These are phyloP conservation scores for Crotophaga sulcirostris DNA, from an alignment of 2,113 vertebrate genomes.

Conservation along the genomic window DNA sequence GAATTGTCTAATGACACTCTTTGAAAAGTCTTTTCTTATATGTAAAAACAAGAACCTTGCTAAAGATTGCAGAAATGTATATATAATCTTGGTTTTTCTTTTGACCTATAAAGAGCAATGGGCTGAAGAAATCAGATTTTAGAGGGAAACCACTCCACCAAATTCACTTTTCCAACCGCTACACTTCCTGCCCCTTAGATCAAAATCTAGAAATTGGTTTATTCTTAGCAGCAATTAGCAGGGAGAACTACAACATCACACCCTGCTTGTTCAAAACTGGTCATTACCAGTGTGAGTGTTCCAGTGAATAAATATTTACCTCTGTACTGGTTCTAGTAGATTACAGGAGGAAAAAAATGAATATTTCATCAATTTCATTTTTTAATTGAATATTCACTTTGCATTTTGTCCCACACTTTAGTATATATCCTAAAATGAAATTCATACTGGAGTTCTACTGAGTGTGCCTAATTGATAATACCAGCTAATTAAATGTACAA, in stretches of 20 bases:
- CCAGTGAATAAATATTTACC: not conserved
- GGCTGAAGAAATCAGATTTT: not conserved
- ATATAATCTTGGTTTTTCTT: not conserved
- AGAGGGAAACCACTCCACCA: not conserved
- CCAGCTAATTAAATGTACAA: slow-evolving; percentile 8
- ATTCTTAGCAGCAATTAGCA: not conserved
- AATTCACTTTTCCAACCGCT: not conserved
- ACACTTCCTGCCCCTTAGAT: not conserved
- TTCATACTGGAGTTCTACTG: not conserved
- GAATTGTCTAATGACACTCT: not conserved
- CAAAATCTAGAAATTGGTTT: not conserved
- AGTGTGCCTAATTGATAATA: slow-evolving; percentile 31
- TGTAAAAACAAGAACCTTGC: not conserved
- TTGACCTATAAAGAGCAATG: not conserved
- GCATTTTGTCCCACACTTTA: not conserved
- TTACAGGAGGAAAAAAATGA: not conserved
- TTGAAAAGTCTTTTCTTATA: not conserved
- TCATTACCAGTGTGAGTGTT: not conserved
- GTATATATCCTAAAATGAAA: not conserved
- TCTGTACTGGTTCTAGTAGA: not conserved
- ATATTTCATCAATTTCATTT: not conserved
- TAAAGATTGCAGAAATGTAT: not conserved
- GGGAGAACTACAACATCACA: not conserved
- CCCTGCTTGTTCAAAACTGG: not conserved
- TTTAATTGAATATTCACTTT: slow-evolving; percentile 20